A percentile compares a stretch with the other conserved stretches of the same genome.
Evolutionary conservation across 2,113 vertebrate species (phyloP).

Genomic region (Origma solitaria): DNA sequence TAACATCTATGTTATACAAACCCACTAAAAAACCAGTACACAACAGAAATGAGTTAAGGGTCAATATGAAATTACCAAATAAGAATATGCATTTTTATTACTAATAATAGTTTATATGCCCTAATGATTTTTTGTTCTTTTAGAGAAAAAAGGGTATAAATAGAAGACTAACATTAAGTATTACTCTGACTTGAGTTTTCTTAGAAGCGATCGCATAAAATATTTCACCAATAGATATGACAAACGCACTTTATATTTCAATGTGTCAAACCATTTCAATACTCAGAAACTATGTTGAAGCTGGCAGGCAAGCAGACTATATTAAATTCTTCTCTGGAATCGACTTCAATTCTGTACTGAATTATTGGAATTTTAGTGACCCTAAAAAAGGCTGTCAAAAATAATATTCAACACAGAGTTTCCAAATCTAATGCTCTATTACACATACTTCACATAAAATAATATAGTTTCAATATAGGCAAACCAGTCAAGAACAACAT

Average conservation of each 20-base stretch:
- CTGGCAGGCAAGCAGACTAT: constrained; percentile 80
- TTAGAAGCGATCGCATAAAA: constrained; percentile 75
- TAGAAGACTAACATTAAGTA: constrained; percentile 53
- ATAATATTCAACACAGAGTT: constrained; percentile 78
- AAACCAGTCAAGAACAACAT: constrained; percentile 71
- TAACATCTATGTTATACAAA: not conserved
- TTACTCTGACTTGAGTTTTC: constrained; percentile 73
- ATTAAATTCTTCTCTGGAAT: constrained; percentile 85
- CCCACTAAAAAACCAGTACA: not conserved
- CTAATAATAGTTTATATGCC: constrained; percentile 10
- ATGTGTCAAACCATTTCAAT: constrained; percentile 84
- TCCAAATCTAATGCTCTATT: constrained; percentile 78
- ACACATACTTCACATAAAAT: constrained; percentile 76
- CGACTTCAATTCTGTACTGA: constrained; percentile 82
- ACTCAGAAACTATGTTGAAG: constrained; percentile 76
- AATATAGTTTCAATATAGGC: constrained; percentile 71
- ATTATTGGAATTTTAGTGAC: constrained; percentile 88
- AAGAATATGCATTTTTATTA: constrained; percentile 38
- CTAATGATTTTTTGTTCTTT: constrained; percentile 5
- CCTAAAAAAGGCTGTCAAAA: constrained; percentile 83
- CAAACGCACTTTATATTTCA: constrained; percentile 85
- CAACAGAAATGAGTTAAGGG: not conserved
- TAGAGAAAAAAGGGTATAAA: not conserved
- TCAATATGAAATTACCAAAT: not conserved
- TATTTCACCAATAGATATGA: constrained; percentile 79